Base-by-base conservation (phyloP, 2,797 vertebrate species). In the Lepilemur septentrionalis region DNA sequence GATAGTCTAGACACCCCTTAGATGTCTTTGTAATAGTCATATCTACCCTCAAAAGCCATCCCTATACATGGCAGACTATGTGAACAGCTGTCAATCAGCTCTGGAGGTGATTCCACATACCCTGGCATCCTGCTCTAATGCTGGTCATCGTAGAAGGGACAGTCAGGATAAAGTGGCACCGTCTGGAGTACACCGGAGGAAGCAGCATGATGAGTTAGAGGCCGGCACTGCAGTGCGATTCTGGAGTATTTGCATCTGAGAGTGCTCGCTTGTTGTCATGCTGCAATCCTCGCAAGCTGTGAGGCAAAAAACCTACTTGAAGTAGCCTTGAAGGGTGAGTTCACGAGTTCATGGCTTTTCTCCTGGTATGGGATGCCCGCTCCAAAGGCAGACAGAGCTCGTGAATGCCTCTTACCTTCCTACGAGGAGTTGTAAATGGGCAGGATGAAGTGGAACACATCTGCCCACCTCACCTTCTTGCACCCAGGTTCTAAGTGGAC, bases 281-380 rank as follows among this genome's bases (percentile, higher is more conserved):
- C 94, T 69, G 81, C 91, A 85, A 43, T 72, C 91, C 67, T 94
- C 76, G n/a, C 95, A 95, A 95, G 93, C 89, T 82, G 76, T 10
- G 81, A 98, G 93, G 70, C 95, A 89, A 67, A 97, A 96, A 86
- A 81, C 1, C 93, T 97, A 83, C 93, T 93, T 92, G 93, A 97
- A 97, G 92, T 95, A 97, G 95, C 94, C 96, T 97, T 79, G 97
- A 96, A 85, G 73, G 95, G 57, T 59, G 50, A 95, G 67, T 1
- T 48, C 43, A 17, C 38, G 11, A 96, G 80, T 0, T 32, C 59
- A n/a, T 18, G 89, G 85, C 67, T 84, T 87, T 63, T 59, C 96
- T 55, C 94, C 90, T 95, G 18, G 0, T 63, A 23, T 17, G 57
- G 41, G 57, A 38, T 30, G 28, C 61, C 43, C 0, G 7, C 50